Evolutionary conservation across 1,140 invertebrate genomes (phyloP), one percentile per base, ranked within the genome.

Genomic region (Spodoptera frugiperda): DNA sequence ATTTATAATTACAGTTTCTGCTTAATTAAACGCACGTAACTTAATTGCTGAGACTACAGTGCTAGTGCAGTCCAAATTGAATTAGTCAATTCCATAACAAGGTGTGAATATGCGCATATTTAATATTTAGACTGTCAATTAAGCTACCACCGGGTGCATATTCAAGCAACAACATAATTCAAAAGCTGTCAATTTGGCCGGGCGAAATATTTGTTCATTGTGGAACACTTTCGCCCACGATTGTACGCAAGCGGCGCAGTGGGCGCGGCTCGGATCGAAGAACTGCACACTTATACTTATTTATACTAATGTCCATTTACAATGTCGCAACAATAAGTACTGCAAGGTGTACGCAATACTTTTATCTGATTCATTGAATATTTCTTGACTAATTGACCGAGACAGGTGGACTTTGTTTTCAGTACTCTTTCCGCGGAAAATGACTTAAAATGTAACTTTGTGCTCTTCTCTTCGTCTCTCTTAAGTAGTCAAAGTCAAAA

Each of bases 291-390:
- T 73, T 73, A 73, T 55, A 73, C 55, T 73, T 73, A 73, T 73
- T 73, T 73, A 73, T 61, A 73, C 44, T 73, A 73, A 73, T 73
- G 71, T 73, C 55, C 55, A 49, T 59, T 73, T 61, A 61, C 55
- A 61, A 73, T 46, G 19, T 73, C 25, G 54, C 44, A 73, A 73
- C 44, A 30, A 17, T 49, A n/a, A n/a, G n/a, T n/a, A 59, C 21
- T 61, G 19, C 55, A 61, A 72, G 53, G 33, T 53, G 54, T 55
- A 73, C 39, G 17, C 54, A 51, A 73, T 44, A 19, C 19, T 61
- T 73, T 73, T 73, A 73, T 73, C 71, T 59, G 44, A 73, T 73
- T 72, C 39, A 73, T 61, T 61, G 19, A 49, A n/a, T 59, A 57
- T n/a, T 46, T 54, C 19, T 53, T 8, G 48, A 15, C n/a, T 68